These are phyloP conservation scores for Drosophila mulleri DNA, from an alignment of 2,888 invertebrate genomes.

Conservation along the genomic window DNA sequence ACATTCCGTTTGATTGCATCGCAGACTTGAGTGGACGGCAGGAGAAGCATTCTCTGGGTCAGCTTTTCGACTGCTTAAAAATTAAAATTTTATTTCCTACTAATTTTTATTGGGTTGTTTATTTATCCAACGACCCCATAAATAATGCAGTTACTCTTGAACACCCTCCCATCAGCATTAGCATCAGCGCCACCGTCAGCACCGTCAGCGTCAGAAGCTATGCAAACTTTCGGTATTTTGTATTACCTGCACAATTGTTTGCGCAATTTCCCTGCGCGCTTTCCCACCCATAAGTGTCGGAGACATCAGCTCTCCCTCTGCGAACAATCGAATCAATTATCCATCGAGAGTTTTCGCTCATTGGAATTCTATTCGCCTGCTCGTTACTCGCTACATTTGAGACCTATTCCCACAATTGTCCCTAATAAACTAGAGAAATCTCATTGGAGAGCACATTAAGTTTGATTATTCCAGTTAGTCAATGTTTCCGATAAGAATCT, in stretches of 20 bases:
- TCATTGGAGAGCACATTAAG: neutral
- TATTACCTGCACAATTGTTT: slow-evolving; percentile 11
- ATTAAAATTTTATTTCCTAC: slow-evolving; percentile 59
- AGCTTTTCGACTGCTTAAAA: slow-evolving; percentile 40
- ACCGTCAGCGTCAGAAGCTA: slow-evolving; percentile 11
- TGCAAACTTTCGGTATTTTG: slow-evolving; percentile 8
- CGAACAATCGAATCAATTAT: slow-evolving; percentile 13
- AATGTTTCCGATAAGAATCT: neutral
- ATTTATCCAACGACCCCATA: slow-evolving; percentile 19
- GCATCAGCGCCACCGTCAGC: slow-evolving; percentile 12
- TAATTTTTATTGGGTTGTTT: slow-evolving; percentile 57
- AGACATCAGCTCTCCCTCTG: neutral
- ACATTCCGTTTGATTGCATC: slow-evolving; percentile 66
- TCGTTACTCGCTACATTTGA: neutral
- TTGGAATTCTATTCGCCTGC: no score
- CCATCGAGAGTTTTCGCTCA: neutral
- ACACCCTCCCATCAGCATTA: slow-evolving; percentile 2
- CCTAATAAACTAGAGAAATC: neutral
- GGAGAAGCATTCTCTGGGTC: slow-evolving; percentile 18
- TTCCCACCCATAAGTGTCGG: neutral
- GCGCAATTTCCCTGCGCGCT: neutral
- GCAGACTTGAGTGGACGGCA: slow-evolving; percentile 11
- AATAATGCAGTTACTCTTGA: slow-evolving; percentile 44
- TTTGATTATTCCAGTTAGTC: neutral
- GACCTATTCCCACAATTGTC: neutral